phyloP scores from a whole-genome alignment of 2,113 vertebrate species.

The Holacanthus passer region DNA sequence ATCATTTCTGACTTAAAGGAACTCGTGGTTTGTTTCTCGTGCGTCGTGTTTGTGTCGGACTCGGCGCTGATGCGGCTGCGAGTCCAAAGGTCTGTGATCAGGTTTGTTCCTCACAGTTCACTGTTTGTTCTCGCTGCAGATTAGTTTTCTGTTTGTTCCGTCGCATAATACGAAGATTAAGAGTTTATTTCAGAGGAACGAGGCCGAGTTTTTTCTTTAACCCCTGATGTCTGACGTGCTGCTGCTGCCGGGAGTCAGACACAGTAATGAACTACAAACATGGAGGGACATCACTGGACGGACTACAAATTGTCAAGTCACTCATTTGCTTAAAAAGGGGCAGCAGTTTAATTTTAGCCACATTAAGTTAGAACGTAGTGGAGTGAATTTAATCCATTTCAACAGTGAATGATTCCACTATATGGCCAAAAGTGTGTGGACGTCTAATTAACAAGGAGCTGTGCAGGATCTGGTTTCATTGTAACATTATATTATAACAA shows the following conservation, averaged over 20 bases:
- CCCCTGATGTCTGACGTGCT: not conserved
- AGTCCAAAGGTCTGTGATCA: conserved; percentile 22
- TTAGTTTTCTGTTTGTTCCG: not conserved
- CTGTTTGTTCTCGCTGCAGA: conserved; percentile 10
- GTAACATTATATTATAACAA: too few relatives aligned
- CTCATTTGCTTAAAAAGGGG: not conserved
- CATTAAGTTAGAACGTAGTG: too few relatives aligned
- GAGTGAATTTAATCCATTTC: too few relatives aligned
- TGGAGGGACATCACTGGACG: not conserved
- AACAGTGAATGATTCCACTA: too few relatives aligned
- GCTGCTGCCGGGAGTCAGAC: not conserved
- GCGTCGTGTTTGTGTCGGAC: not conserved
- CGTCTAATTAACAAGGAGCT: too few relatives aligned
- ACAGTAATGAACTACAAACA: conserved; percentile 7
- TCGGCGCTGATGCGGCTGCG: not conserved
- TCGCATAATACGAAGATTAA: not conserved
- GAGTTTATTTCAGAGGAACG: not conserved
- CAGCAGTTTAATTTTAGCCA: too few relatives aligned
- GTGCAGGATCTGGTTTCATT: too few relatives aligned
- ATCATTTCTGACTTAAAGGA: too few relatives aligned
- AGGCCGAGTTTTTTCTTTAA: not conserved
- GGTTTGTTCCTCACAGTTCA: not conserved
- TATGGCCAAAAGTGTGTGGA: not conserved
- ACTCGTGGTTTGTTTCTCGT: too few relatives aligned
- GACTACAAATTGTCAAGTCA: not conserved